Base-by-base conservation (phyloP, 2,797 vertebrate genomes). In the Cygnus olor region DNA sequence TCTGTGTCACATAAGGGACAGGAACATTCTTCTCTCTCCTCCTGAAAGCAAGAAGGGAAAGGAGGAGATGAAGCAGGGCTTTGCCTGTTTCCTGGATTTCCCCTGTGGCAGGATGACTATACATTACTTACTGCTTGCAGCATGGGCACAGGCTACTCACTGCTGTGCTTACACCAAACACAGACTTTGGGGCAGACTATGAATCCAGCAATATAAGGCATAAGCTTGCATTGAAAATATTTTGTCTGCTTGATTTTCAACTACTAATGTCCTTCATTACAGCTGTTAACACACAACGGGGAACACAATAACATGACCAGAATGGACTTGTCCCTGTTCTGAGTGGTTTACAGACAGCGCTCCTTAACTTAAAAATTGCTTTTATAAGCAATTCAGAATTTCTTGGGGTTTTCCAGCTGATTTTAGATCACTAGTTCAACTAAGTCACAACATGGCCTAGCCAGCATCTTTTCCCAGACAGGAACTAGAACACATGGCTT, bases 381-480 rank as follows among this genome's bases (percentile, higher is more conserved):
- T 97, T 96, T 88, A 90, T 14, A 32, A 96, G 88, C 49, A 61
- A 74, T 69, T 91, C 92, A 89, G 92, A 95, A 97, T 98, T 98
- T 97, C 94, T 96, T 95, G 95, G 97, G 91, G 88, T 94, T 98
- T 98, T 96, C 95, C 71, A 74, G 81, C 85, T 96, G 94, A 71
- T 95, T 97, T 97, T 92, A 82, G 79, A 95, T 94, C 88, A 49
- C 49, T 70, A 42, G 30, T 87, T 93, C 0, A 0, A 63, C 78
- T 72, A 94, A 93, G 90, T 92, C 93, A 81, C 90, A 96, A 21
- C 56, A 65, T 3, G 61, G 76, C 61, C 68, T 81, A 65, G 49
- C 70, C 94, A 97, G 79, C 80, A 56, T 86, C 80, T 90, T 94
- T 97, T 97, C 94, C 94, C 96, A 97, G 96, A 94, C 95, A 96